Evolutionary conservation across 2,888 invertebrate species (phyloP), one percentile per base, ranked within the genome.

Genomic region (Cremastobaeus sp.): DNA sequence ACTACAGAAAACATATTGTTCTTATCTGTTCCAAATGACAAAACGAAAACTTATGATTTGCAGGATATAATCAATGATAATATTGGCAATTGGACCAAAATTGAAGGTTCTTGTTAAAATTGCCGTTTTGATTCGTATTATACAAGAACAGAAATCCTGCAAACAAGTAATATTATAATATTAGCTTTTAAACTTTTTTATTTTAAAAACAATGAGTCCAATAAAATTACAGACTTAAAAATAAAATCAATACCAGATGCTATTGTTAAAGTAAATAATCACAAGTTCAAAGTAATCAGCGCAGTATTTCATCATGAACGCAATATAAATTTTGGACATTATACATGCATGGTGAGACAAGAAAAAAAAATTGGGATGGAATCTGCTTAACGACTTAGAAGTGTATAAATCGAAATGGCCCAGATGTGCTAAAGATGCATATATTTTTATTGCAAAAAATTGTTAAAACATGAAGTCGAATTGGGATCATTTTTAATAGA

Each of bases 1-100:
- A 52, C 50, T 41, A 25, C 28, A 12, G 11, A 28, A 20, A 5
- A 32, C 25, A 28, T 52, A 4, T 52, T 64, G n/a, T 39, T 15
- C 14, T 20, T 60, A 12, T 4, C 17, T 28, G 3, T 62, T 15
- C 60, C 60, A 5, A 0, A 6, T 3, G 25, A 52, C n/a, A 50
- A 18, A 32, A 52, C 43, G 34, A 35, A 12, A 43, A 52, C 64
- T 1, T 50, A 50, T 20, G 17, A 48, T 11, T 20, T 48, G 5
- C 60, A 60, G 48, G 6, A 30, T 5, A 37, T 48, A 4, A 20
- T 60, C 30, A 25, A 62, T 50, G 30, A 17, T 8, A 52, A 62
- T 17, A 43, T 21, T 41, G 43, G 34, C 3, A 35, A 45, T 25
- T 45, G 34, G 59, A 9, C 15, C 2, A 15, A 34, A 1, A 34